These are phyloP conservation scores for Pygathrix nemaeus DNA, from an alignment of 2,113 vertebrate genomes.

Conservation along the genomic window DNA sequence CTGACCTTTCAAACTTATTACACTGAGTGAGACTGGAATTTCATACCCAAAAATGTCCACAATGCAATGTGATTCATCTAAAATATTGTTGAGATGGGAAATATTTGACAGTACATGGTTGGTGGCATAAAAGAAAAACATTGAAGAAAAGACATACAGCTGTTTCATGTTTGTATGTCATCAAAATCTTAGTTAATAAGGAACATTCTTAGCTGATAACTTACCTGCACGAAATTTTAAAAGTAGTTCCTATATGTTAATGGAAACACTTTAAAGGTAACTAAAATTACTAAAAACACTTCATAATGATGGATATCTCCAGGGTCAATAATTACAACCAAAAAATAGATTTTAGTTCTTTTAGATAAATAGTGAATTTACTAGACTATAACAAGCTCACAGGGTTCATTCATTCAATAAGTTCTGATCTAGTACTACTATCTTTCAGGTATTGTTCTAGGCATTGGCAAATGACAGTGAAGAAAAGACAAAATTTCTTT, in stretches of 20 bases:
- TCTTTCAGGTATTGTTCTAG: neutral
- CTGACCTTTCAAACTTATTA: neutral
- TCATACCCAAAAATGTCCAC: neutral
- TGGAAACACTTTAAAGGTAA: neutral
- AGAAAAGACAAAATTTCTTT: neutral
- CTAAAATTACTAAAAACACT: neutral
- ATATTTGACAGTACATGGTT: neutral
- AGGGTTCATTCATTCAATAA: neutral
- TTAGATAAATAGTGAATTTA: neutral
- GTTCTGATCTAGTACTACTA: neutral
- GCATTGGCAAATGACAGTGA: neutral
- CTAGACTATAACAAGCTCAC: neutral
- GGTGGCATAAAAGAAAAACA: neutral
- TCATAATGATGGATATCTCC: neutral
- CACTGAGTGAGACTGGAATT: neutral
- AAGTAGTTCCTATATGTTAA: neutral
- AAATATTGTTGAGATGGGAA: neutral
- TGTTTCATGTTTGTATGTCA: neutral
- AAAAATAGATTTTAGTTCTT: slow-evolving; percentile 4
- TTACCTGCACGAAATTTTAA: neutral
- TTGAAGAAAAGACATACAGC: neutral
- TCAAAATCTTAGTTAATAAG: neutral
- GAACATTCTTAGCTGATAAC: neutral
- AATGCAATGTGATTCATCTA: neutral
- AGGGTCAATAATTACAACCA: neutral